Evolutionary conservation across 2,113 vertebrate genomes (phyloP).

Genomic region (Erythrolamprus reginae): DNA sequence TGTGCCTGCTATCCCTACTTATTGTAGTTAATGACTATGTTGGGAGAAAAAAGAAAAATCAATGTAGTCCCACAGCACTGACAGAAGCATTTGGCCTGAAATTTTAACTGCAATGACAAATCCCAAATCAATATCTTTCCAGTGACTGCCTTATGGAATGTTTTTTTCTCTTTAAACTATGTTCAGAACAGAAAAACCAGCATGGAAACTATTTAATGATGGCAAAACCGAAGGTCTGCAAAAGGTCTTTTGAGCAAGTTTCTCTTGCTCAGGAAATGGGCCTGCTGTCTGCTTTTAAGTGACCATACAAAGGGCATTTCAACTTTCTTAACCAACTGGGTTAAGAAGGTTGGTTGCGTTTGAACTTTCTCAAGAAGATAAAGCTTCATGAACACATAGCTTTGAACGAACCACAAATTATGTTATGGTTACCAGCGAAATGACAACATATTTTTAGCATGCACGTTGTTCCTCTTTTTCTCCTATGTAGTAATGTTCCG

Average conservation of each 20-base stretch:
- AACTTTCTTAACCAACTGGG: neutral
- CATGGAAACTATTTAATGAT: neutral
- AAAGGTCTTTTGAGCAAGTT: conserved; percentile 10
- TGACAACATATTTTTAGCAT: neutral
- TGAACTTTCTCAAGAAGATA: neutral
- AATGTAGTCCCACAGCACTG: neutral
- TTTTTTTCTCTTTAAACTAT: neutral
- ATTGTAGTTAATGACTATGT: neutral
- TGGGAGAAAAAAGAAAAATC: neutral
- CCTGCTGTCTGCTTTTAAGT: neutral
- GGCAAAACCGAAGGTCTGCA: neutral
- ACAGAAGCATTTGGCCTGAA: neutral
- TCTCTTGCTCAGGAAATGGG: neutral
- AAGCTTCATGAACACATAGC: neutral
- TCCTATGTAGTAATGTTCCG: neutral
- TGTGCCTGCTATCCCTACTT: neutral
- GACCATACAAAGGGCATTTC: neutral
- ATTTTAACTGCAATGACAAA: neutral
- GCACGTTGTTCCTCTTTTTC: neutral
- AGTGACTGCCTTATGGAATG: conserved; percentile 14
- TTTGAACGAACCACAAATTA: neutral
- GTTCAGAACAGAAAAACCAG: conserved; percentile 15
- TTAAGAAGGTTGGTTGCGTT: neutral
- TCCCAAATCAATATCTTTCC: conserved; percentile 1
- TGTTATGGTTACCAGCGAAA: neutral